Conservation (phyloP, 2,888 invertebrate genomes). For the Smittia sp. region DNA sequence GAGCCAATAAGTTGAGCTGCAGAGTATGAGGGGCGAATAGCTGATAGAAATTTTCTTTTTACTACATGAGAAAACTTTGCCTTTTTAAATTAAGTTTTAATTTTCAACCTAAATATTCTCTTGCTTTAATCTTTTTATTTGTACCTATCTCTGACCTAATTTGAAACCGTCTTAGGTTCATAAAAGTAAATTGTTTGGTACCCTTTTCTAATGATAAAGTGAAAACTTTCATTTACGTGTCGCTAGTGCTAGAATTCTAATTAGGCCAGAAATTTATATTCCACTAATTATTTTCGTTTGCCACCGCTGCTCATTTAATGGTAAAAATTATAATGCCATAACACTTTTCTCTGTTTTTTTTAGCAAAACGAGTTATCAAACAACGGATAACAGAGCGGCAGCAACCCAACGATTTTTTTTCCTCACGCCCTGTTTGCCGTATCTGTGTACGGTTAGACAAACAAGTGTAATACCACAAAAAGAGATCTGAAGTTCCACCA, state of each 20-base stretch:
- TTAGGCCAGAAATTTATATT: not conserved
- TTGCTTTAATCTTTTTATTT: too few relatives aligned
- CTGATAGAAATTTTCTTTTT: too few relatives aligned
- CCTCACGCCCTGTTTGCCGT: constrained; percentile 25
- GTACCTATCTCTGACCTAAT: too few relatives aligned
- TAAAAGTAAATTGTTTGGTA: too few relatives aligned
- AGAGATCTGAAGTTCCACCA: not conserved
- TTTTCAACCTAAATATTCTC: too few relatives aligned
- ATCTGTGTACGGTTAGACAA: constrained; percentile 34
- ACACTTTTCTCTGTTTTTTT: not conserved
- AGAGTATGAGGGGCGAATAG: too few relatives aligned
- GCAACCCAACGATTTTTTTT: constrained; percentile 15
- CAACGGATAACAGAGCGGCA: constrained; percentile 1
- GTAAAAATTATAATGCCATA: too few relatives aligned
- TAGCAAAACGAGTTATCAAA: constrained; percentile 6
- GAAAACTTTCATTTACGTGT: not conserved
- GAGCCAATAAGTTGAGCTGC: too few relatives aligned
- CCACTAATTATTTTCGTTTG: not conserved
- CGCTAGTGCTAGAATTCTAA: not conserved
- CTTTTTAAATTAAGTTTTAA: too few relatives aligned
- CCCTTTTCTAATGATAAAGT: not conserved
- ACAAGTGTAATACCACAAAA: constrained; percentile 37
- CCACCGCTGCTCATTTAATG: too few relatives aligned
- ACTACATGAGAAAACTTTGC: too few relatives aligned
- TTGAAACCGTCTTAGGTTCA: too few relatives aligned